These are phyloP conservation scores for Pogonocherus hispidulus DNA, from an alignment of 2,888 invertebrate genomes.

Conservation along the genomic window DNA sequence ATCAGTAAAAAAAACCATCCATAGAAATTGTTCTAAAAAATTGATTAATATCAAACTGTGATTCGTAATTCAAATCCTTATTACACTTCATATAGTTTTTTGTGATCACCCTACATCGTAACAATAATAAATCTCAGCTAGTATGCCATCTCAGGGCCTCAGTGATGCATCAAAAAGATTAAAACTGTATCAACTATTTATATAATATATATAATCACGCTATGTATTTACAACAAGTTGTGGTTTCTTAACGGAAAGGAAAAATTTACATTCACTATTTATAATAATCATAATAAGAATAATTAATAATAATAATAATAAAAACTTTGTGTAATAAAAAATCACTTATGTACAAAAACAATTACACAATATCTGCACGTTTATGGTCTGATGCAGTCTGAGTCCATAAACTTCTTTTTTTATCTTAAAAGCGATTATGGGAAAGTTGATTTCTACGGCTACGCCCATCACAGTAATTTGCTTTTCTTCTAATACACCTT, in stretches of 20 bases:
- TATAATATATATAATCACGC: slow-evolving; percentile 50
- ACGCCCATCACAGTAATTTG: slow-evolving; percentile 69
- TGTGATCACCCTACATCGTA: slow-evolving; percentile 1
- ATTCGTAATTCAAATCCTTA: not conserved
- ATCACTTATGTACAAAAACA: slow-evolving; percentile 68
- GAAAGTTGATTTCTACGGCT: slow-evolving; percentile 67
- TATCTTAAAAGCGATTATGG: slow-evolving; percentile 63
- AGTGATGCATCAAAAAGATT: slow-evolving; percentile 50
- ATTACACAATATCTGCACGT: slow-evolving; percentile 46
- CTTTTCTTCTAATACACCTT: slow-evolving; percentile 70
- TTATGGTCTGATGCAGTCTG: slow-evolving; percentile 39
- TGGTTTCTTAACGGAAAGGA: slow-evolving; percentile 44
- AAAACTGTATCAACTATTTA: slow-evolving; percentile 47
- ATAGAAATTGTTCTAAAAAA: not conserved
- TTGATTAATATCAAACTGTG: too few relatives aligned
- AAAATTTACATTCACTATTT: slow-evolving; percentile 60
- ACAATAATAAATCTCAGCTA: slow-evolving; percentile 17
- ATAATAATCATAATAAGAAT: slow-evolving; percentile 43
- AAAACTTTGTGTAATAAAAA: slow-evolving; percentile 64
- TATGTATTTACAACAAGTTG: slow-evolving; percentile 60
- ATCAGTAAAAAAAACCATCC: not conserved
- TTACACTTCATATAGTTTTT: not conserved
- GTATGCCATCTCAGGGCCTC: slow-evolving; percentile 24
- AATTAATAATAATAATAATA: slow-evolving; percentile 49
- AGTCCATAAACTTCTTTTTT: slow-evolving; percentile 35